phyloP scores from a whole-genome alignment of 2,797 vertebrate species.

The Somateria mollissima region DNA sequence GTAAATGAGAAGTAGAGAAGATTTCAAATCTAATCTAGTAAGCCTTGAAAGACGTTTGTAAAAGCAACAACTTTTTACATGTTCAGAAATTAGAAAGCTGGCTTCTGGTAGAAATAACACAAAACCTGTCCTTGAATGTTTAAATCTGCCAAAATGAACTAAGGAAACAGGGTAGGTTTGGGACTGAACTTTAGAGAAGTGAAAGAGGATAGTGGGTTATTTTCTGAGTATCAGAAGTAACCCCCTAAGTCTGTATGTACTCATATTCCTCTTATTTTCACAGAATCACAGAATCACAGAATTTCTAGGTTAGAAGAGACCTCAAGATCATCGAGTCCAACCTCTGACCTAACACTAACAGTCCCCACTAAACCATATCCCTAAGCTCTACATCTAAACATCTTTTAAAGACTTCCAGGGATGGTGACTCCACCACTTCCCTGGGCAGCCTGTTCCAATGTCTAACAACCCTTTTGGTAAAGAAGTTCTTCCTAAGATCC shows the following conservation, averaged over 20 bases:
- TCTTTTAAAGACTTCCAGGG: no score
- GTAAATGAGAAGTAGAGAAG: constrained; percentile 12
- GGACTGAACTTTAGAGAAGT: background rate
- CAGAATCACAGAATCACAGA: no score
- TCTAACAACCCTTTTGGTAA: no score
- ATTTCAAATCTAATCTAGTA: constrained; percentile 23
- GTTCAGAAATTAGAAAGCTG: background rate
- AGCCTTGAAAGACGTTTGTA: constrained; percentile 15
- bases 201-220: background rate
- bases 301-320: no score
- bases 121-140: background rate
- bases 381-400: no score
- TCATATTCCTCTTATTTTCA: background rate
- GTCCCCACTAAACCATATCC: no score
- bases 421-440: no score
- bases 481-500: no score
- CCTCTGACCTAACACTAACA: no score
- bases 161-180: background rate
- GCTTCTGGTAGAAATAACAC: background rate
- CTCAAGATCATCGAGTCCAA: no score
- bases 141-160: background rate
- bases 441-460: no score
- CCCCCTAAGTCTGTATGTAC: background rate
- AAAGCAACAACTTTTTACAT: background rate
- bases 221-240: background rate